Evolutionary conservation across 2,797 vertebrate genomes (phyloP).

Genomic region (Notolabrus celidotus): DNA sequence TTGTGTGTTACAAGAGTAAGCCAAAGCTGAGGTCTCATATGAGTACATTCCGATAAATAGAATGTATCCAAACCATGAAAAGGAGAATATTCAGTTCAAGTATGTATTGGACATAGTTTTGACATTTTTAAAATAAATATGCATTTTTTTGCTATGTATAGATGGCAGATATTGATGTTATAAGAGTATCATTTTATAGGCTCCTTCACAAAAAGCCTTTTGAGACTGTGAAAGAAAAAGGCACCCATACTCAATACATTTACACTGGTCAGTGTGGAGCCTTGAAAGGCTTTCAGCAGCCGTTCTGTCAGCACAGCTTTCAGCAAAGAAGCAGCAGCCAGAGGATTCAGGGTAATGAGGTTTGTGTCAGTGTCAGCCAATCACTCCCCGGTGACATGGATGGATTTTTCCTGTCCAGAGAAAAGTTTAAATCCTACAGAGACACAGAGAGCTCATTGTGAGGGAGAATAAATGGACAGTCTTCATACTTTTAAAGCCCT

Average conservation of each 20-base stretch:
- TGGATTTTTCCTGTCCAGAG: slow-evolving; percentile 50
- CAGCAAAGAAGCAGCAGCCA: slow-evolving; percentile 50
- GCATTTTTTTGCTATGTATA: no score
- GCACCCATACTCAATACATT: slow-evolving; percentile 7
- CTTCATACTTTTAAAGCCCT: not conserved
- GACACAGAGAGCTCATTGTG: slow-evolving; percentile 28
- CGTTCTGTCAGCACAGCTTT: slow-evolving; percentile 52
- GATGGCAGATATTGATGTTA: not conserved
- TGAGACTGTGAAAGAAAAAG: not conserved
- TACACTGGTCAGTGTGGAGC: slow-evolving; percentile 23
- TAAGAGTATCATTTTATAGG: not conserved
- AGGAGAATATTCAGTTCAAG: no score
- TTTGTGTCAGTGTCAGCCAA: slow-evolving; percentile 62
- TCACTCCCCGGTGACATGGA: slow-evolving; percentile 57
- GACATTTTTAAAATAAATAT: no score
- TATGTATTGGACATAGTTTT: no score
- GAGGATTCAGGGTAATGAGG: slow-evolving; percentile 70
- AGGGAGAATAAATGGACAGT: slow-evolving; percentile 30
- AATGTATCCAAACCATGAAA: not conserved
- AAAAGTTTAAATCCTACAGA: slow-evolving; percentile 42
- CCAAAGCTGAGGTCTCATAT: no score
- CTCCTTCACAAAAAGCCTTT: not conserved
- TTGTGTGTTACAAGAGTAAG: not conserved
- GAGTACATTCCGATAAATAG: no score
- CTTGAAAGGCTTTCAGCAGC: slow-evolving; percentile 33